phyloP scores from a whole-genome alignment of 2,888 invertebrate genomes.

The Oscheius sp. region DNA sequence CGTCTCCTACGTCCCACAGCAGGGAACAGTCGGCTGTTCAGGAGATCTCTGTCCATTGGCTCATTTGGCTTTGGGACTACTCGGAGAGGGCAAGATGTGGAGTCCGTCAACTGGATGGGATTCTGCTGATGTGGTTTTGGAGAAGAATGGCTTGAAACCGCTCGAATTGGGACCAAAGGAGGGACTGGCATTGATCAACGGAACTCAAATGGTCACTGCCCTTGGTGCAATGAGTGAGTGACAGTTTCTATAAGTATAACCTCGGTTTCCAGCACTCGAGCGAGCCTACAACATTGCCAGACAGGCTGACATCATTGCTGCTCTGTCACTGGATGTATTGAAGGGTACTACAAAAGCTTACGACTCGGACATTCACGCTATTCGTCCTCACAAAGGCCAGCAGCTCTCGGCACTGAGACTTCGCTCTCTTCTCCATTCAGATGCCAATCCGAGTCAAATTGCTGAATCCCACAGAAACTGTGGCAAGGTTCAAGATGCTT shows the following conservation, averaged over 20 bases:
- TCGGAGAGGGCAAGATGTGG: slow-evolving; percentile 79
- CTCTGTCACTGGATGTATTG: slow-evolving; percentile 80
- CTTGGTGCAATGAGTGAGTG: slow-evolving; percentile 79
- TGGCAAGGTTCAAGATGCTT: slow-evolving; percentile 81
- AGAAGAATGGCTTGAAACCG: slow-evolving; percentile 78
- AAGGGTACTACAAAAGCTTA: slow-evolving; percentile 81
- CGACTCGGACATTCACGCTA: slow-evolving; percentile 80
- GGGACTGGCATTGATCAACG: slow-evolving; percentile 80
- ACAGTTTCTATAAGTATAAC: not conserved
- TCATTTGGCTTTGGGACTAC: slow-evolving; percentile 80
- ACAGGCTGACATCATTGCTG: slow-evolving; percentile 81
- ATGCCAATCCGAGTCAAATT: slow-evolving; percentile 80
- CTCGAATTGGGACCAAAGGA: slow-evolving; percentile 79
- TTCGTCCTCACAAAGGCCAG: slow-evolving; percentile 80
- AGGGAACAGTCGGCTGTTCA: slow-evolving; percentile 81
- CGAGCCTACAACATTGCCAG: slow-evolving; percentile 78
- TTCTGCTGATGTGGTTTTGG: slow-evolving; percentile 74
- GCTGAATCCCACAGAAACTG: slow-evolving; percentile 81
- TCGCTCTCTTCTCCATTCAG: slow-evolving; percentile 79
- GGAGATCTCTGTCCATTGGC: slow-evolving; percentile 81
- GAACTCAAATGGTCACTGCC: slow-evolving; percentile 81
- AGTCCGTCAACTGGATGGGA: slow-evolving; percentile 68
- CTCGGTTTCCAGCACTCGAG: slow-evolving; percentile 77
- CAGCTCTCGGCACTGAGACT: slow-evolving; percentile 78
- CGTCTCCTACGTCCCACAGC: slow-evolving; percentile 80